phyloP scores from a whole-genome alignment of 2,797 vertebrate genomes.

The Hippopotamyrus pictus region DNA sequence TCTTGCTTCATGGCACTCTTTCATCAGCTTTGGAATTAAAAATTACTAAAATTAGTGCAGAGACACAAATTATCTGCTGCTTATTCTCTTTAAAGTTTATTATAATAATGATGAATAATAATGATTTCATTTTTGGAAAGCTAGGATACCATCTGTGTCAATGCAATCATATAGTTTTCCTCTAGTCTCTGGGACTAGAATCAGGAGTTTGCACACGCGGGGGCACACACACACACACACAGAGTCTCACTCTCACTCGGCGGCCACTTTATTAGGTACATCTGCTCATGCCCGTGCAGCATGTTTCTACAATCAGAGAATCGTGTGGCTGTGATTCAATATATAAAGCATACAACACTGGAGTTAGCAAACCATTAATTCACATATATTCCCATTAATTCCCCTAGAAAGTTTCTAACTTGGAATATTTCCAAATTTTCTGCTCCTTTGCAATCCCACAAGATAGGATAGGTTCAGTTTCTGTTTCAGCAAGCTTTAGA shows the following conservation, averaged over 20 bases:
- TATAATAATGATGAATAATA: background rate
- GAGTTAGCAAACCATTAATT: background rate
- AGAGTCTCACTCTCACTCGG: background rate
- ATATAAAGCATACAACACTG: background rate
- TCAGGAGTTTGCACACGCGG: background rate
- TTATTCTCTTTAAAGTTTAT: background rate
- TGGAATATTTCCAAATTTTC: background rate
- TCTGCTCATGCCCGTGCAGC: background rate
- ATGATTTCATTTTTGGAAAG: background rate
- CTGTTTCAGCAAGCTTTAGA: background rate
- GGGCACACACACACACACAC: background rate
- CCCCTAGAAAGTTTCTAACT: background rate
- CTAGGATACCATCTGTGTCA: background rate
- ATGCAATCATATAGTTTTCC: background rate
- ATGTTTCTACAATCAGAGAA: background rate
- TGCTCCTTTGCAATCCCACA: background rate
- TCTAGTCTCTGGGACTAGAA: background rate
- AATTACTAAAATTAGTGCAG: background rate
- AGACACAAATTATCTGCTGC: background rate
- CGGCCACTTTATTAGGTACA: background rate
- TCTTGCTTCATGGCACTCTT: background rate
- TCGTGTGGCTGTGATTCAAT: background rate
- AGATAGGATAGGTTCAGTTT: background rate
- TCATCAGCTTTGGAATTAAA: background rate
- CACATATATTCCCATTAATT: background rate